Evolutionary conservation across 2,113 vertebrate genomes (phyloP).

Genomic region (Corythaixoides concolor): DNA sequence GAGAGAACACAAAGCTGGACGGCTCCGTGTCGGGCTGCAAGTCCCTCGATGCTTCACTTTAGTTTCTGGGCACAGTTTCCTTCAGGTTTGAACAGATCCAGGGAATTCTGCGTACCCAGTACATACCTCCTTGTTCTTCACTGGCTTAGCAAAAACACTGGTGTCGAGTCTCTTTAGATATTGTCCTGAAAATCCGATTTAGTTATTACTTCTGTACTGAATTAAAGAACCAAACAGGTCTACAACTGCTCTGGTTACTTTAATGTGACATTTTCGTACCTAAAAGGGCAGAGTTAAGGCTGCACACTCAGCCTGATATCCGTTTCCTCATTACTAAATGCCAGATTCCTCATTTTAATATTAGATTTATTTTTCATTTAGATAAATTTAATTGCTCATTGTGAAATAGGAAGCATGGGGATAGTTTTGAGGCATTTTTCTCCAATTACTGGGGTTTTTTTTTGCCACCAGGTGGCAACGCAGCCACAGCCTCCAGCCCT

Average conservation of each 20-base stretch:
- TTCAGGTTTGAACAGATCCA: background rate
- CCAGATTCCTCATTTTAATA: background rate
- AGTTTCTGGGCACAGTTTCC: background rate
- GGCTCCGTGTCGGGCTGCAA: background rate
- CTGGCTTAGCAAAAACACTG: background rate
- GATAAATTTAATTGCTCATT: background rate
- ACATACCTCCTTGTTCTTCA: background rate
- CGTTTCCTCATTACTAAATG: accelerated
- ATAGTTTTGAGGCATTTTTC: background rate
- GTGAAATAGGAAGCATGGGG: accelerated
- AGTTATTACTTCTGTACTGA: background rate
- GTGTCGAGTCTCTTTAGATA: accelerated
- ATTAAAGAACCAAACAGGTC: background rate
- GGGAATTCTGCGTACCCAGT: too few relatives aligned
- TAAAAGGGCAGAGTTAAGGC: background rate
- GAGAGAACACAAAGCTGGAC: background rate
- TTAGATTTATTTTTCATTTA: background rate
- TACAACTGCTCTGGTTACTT: too few relatives aligned
- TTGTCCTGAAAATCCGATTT: background rate
- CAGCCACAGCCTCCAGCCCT: background rate
- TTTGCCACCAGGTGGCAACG: slow-evolving; percentile 44
- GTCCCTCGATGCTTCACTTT: background rate
- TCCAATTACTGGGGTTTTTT: accelerated
- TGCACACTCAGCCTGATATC: background rate
- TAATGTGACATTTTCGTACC: too few relatives aligned